phyloP scores from a whole-genome alignment of 1,140 invertebrate species.

The Apis laboriosa region DNA sequence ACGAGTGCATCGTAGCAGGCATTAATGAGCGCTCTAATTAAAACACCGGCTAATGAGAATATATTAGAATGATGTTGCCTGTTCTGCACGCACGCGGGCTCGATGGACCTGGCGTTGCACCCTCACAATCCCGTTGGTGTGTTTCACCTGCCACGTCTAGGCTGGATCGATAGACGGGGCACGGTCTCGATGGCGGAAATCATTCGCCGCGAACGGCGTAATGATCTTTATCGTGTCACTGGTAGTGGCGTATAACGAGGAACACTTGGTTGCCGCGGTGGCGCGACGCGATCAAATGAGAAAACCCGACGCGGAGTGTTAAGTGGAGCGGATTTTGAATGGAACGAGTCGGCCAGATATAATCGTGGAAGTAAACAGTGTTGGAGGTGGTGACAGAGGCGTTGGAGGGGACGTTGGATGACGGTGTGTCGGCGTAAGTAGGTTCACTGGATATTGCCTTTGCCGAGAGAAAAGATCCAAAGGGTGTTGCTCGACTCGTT shows the following conservation, averaged over 20 bases:
- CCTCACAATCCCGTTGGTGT: background rate
- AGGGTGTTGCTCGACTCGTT: background rate
- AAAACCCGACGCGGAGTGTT: background rate
- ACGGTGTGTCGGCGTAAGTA: background rate
- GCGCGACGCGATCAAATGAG: slow-evolving; percentile 15
- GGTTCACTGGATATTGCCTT: background rate
- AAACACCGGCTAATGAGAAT: slow-evolving; percentile 75
- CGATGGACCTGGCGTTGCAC: slow-evolving; percentile 18
- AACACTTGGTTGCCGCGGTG: slow-evolving; percentile 5
- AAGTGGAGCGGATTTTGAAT: slow-evolving; percentile 31
- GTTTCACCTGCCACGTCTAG: slow-evolving; percentile 6
- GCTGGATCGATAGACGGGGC: slow-evolving; percentile 42
- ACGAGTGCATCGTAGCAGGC: slow-evolving; percentile 55
- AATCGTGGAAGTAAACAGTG: slow-evolving; percentile 2
- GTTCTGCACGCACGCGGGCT: slow-evolving; percentile 64
- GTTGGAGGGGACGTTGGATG: background rate
- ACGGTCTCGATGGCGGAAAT: slow-evolving; percentile 22
- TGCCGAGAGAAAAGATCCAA: background rate
- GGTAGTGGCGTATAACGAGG: slow-evolving; percentile 25
- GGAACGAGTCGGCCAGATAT: slow-evolving; percentile 23
- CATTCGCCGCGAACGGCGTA: slow-evolving; percentile 8
- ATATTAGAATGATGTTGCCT: slow-evolving; percentile 71
- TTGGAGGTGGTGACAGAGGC: background rate
- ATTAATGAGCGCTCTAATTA: slow-evolving; percentile 75
- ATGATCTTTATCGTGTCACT: slow-evolving; percentile 34